Percentiles rank a stretch among this genome's conserved stretches.
phyloP scores from a whole-genome alignment of 2,113 vertebrate genomes.

The Crotalus horridus region DNA sequence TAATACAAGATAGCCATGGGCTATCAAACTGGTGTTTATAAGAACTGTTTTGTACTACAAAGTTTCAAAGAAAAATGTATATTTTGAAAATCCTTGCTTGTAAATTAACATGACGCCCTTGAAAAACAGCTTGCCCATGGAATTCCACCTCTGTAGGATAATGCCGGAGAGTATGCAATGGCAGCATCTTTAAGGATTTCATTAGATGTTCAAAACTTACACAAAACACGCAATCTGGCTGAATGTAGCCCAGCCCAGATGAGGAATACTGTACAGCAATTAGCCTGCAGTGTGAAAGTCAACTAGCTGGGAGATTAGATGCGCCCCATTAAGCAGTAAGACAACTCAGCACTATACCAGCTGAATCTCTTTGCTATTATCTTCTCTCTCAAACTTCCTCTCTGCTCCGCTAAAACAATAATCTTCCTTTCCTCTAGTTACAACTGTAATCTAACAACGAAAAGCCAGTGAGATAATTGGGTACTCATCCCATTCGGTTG shows the following conservation, averaged over 20 bases:
- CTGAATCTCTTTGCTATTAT: not conserved
- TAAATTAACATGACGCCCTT: not conserved
- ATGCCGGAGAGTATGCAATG: not conserved
- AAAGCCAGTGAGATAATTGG: accelerated
- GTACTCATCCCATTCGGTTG: accelerated
- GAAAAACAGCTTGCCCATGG: not conserved
- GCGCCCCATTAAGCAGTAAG: not conserved
- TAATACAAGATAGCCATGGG: not conserved
- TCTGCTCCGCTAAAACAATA: not conserved
- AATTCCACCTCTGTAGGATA: not conserved
- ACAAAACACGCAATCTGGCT: not conserved
- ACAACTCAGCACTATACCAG: not conserved
- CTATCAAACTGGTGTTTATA: not conserved
- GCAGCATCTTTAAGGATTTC: not conserved
- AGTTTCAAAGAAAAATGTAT: accelerated
- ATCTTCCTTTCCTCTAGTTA: not conserved
- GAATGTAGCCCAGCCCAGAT: not conserved
- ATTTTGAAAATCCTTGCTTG: not conserved
- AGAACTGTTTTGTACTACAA: not conserved
- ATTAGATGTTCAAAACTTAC: not conserved
- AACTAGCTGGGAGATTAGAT: not conserved
- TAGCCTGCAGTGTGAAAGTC: not conserved
- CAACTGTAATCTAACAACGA: accelerated
- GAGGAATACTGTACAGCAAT: not conserved
- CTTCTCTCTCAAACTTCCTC: not conserved